Evolutionary conservation across 2,113 vertebrate species (phyloP).

Genomic region (Danionella cerebrum): DNA sequence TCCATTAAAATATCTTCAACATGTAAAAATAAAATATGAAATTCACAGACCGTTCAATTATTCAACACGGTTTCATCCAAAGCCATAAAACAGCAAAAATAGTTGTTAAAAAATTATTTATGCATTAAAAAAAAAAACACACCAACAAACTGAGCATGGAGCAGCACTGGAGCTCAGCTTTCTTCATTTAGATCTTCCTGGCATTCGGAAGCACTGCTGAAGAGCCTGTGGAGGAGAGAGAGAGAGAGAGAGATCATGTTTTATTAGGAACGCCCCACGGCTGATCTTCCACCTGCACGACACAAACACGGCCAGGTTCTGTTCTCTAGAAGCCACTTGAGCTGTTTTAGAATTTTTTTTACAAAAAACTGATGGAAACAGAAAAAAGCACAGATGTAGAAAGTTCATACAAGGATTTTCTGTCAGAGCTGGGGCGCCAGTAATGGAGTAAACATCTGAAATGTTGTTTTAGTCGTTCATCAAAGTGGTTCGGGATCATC

Average conservation of each 20-base stretch:
- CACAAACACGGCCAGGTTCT: slow-evolving; percentile 67
- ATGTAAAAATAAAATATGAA: slow-evolving; percentile 41
- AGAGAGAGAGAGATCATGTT: background rate
- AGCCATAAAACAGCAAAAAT: slow-evolving; percentile 24
- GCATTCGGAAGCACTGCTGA: slow-evolving; percentile 37
- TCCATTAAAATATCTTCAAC: too few species aligned
- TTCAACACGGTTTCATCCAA: slow-evolving; percentile 19
- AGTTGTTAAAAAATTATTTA: slow-evolving; percentile 26
- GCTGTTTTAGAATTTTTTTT: too few species aligned
- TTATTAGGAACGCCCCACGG: slow-evolving; percentile 36
- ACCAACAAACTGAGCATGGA: background rate
- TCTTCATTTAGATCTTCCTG: slow-evolving; percentile 47
- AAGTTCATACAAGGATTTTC: too few species aligned
- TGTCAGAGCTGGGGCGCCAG: too few species aligned
- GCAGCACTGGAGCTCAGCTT: background rate
- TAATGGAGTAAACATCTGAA: too few species aligned
- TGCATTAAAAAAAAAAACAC: slow-evolving; percentile 26
- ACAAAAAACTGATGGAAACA: slow-evolving; percentile 60
- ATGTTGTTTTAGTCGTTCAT: too few species aligned
- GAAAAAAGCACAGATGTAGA: too few species aligned
- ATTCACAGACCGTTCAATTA: slow-evolving; percentile 19
- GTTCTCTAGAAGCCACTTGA: slow-evolving; percentile 67
- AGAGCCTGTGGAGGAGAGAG: slow-evolving; percentile 39
- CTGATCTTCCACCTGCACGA: slow-evolving; percentile 61
- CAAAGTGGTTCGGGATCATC: too few species aligned